Evolutionary conservation across 2,113 vertebrate species (phyloP).

Genomic region (Rhineura floridana): DNA sequence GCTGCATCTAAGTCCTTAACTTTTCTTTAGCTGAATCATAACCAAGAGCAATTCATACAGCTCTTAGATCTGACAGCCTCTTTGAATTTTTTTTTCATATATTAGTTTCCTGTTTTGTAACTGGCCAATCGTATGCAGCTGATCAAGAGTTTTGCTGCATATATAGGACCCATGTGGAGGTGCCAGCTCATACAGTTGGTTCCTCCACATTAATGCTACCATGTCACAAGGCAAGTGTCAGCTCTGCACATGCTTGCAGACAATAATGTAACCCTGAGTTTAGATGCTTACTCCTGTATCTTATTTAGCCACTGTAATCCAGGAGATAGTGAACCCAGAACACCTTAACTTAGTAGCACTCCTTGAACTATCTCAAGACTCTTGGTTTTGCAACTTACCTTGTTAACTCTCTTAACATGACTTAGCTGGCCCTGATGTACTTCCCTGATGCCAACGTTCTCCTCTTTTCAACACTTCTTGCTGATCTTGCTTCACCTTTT

Average conservation of each 20-base stretch:
- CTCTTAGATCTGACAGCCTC: background rate
- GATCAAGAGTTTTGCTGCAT: background rate
- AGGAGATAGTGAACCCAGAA: background rate
- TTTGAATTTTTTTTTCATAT: background rate
- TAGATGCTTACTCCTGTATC: background rate
- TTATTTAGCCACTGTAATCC: background rate
- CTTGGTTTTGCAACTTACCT: background rate
- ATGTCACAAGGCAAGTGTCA: background rate
- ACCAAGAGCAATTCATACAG: too few species aligned
- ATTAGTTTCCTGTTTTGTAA: background rate
- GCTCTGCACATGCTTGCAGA: too few species aligned
- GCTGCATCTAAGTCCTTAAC: background rate
- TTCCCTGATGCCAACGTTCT: background rate
- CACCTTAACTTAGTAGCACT: background rate
- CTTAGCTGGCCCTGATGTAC: background rate
- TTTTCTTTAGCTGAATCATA: background rate
- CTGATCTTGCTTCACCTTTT: background rate
- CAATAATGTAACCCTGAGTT: too few species aligned
- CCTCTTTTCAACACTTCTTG: too few species aligned
- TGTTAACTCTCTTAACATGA: background rate
- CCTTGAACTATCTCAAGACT: background rate
- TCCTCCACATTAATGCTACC: background rate
- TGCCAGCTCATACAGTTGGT: background rate
- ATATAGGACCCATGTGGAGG: background rate
- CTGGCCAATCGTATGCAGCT: background rate